phyloP scores from a whole-genome alignment of 2,888 invertebrate genomes.

The Ectropis crepuscularia region DNA sequence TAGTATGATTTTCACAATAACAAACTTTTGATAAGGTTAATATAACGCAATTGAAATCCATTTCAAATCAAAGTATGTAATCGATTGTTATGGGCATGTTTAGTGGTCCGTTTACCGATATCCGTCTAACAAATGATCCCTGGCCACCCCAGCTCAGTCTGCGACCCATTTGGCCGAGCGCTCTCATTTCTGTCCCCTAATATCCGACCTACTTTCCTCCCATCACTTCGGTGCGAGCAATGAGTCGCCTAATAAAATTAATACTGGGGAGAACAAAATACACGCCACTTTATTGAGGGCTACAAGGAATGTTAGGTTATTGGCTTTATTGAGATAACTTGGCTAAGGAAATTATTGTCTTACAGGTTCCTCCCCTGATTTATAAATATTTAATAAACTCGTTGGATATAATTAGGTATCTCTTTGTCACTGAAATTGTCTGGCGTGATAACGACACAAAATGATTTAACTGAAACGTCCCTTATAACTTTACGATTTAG shows the following conservation, averaged over 20 bases:
- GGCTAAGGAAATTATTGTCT: not conserved
- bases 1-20: too few relatives aligned
- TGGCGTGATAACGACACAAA: too few relatives aligned
- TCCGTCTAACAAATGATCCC: slow-evolving; percentile 9
- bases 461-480: too few relatives aligned
- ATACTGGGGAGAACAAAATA: slow-evolving; percentile 34
- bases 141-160: slow-evolving; percentile 50
- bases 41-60: too few relatives aligned
- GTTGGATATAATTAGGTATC: too few relatives aligned
- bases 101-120: not conserved
- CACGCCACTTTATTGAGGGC: slow-evolving; percentile 19
- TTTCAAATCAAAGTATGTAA: too few relatives aligned
- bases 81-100: not conserved
- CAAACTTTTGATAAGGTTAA: too few relatives aligned
- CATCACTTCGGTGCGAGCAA: slow-evolving; percentile 58
- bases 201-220: slow-evolving; percentile 74
- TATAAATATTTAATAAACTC: too few relatives aligned
- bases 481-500: too few relatives aligned
- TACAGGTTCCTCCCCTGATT: not conserved
- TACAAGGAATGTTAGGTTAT: slow-evolving; percentile 15
- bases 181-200: slow-evolving; percentile 75
- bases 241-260: slow-evolving; percentile 51
- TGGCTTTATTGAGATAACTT: slow-evolving; percentile 7
- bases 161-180: slow-evolving; percentile 69
- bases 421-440: too few relatives aligned